These are phyloP conservation scores for Thamnophis sirtalis DNA, from an alignment of 2,113 vertebrate genomes.

Conservation along the genomic window DNA sequence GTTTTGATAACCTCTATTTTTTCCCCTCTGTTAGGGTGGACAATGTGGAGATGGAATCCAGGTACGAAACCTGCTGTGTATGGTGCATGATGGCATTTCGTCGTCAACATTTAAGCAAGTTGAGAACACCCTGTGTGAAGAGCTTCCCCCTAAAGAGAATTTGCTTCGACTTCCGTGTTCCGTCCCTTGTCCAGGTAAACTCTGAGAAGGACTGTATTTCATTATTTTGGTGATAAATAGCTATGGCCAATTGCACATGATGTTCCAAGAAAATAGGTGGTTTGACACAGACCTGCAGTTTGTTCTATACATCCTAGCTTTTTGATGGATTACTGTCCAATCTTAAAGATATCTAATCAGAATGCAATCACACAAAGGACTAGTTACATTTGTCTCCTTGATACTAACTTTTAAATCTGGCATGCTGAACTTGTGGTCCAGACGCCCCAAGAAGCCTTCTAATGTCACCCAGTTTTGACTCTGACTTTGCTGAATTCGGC, in stretches of 20 bases:
- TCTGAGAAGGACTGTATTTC: background rate
- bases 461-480: background rate
- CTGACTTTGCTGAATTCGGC: background rate
- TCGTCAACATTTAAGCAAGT: constrained; percentile 60
- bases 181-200: constrained; percentile 88
- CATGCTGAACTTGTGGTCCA: background rate
- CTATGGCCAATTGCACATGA: background rate
- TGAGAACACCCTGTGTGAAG: constrained; percentile 74
- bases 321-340: background rate
- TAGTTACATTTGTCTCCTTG: background rate
- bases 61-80: constrained; percentile 78
- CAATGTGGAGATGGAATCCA: constrained; percentile 89
- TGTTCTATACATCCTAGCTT: background rate
- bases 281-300: fast-evolving
- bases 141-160: constrained; percentile 62
- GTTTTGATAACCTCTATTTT: constrained; percentile 2
- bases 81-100: constrained; percentile 75
- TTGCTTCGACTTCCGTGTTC: constrained; percentile 79
- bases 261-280: background rate
- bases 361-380: background rate
- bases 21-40: constrained; percentile 72
- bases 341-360: background rate
- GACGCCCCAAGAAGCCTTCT: background rate
- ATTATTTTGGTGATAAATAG: background rate
- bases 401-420: background rate